Evolutionary conservation across 1,140 invertebrate species (phyloP), one percentile per base, ranked within the genome.

Genomic region (Brachionus rotundiformis): DNA sequence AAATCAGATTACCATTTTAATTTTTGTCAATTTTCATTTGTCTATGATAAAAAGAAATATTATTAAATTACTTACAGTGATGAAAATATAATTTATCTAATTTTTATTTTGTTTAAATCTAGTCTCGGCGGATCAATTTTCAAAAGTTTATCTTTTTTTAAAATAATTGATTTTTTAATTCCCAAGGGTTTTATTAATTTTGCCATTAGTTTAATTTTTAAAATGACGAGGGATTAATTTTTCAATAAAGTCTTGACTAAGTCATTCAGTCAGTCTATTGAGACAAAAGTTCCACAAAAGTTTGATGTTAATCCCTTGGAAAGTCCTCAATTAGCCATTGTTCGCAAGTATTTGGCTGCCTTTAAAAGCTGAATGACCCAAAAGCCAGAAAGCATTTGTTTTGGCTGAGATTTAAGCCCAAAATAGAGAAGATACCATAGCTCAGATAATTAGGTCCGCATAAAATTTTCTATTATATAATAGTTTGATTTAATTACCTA

Each of bases 401-500:
- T 54, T 54, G 23, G 23, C 23, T 54, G 47, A 54, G 47, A 19
- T 54, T 54, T 54, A 19, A 54, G 8, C 23, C 19, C 2, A 54
- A 54, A 54, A 16, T 19, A 54, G 47, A 54, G 47, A 54, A 54
- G 19, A 54, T 54, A 54, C 47, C n/a, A 25, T 16, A n/a, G 47
- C 19, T 23, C 23, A 54, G 47, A 54, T 54, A 54, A 54, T 54
- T 54, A 54, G 19, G 47, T 54, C 47, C 47, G 47, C 47, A 54
- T 54, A 54, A 54, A 54, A n/a, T 54, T 19, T 7, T 19, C 23
- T 54, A 54, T 54, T 54, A 54, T 54, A 54, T 54, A 54, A 54
- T 54, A 54, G 4, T 54, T 54, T 54, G n/a, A 54, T 54, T 54
- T 19, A 54, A 54, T 54, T 54, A 54, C 47, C 47, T 54, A 54